Evolutionary conservation across 2,113 vertebrate species (phyloP), one percentile per base, ranked within the genome.

Genomic region (Manacus vitellinus): DNA sequence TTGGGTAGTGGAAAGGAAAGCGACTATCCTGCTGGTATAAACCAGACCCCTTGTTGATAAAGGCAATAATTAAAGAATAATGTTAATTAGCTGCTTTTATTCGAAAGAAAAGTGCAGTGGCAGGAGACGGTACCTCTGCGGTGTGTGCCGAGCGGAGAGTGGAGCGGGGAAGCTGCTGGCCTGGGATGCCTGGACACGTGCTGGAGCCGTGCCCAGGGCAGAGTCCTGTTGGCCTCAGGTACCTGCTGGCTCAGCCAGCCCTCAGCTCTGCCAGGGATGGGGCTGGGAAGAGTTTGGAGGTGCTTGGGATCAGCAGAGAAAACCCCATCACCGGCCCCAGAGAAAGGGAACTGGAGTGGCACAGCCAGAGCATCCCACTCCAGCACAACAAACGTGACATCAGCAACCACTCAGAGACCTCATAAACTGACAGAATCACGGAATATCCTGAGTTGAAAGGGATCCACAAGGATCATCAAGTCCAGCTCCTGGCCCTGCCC

Each of bases 11-110:
- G 96, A 72, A 98, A 96, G 97, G 75, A 97, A 96, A 96, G 97
- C 94, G 87, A 97, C 97, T 96, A 97, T 71, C 98, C 98, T 98
- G 98, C 98, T 98, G 98, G 96, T 97, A 97, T 94, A 97, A 98
- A 98, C 97, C 98, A 98, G 98, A 98, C 98, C 98, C 98, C 98
- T 98, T 96, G 98, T 98, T 98, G 97, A 98, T 98, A 98, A 98
- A 98, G 97, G 98, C 98, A 98, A 98, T 99, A 98, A 99, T 98
- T 98, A 98, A 98, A 98, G 98, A 98, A 98, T 98, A 98, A 98
- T 98, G 98, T 98, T 98, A 98, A 98, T 99, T 98, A 99, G 98
- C 98, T 97, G 97, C 97, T 98, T 98, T 97, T 98, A 97, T 97
- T 97, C 74, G 98, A 98, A 96, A 91, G 96, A 91, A 79, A 52